Percentiles rank a stretch among this genome's conserved stretches.
These are phyloP conservation scores for Nematolebias whitei DNA, from an alignment of 2,113 vertebrate species.

Conservation along the genomic window DNA sequence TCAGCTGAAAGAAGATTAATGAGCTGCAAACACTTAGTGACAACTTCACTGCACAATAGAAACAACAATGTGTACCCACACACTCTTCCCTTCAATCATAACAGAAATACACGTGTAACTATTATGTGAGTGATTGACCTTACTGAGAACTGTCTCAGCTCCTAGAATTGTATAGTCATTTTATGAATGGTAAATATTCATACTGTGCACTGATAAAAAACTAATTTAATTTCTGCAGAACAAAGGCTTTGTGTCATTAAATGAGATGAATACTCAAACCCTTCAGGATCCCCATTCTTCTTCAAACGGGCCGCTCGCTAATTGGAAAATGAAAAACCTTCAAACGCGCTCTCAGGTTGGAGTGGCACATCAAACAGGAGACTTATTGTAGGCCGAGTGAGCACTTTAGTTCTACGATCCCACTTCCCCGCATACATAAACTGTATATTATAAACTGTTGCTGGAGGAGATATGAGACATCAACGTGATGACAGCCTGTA, in stretches of 20 bases:
- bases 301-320: slow-evolving; percentile 65
- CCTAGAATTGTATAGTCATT: background rate
- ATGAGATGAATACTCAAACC: slow-evolving; percentile 46
- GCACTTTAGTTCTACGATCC: slow-evolving; percentile 21
- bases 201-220: slow-evolving; percentile 20
- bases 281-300: slow-evolving; percentile 40
- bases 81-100: slow-evolving; percentile 1
- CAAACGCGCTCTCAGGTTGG: slow-evolving; percentile 58
- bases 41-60: background rate
- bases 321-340: slow-evolving; percentile 64
- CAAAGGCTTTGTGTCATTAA: slow-evolving; percentile 36
- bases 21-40: background rate
- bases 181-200: slow-evolving; percentile 17
- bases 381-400: slow-evolving; percentile 20
- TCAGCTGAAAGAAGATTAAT: slow-evolving; percentile 10
- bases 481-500: too few species aligned
- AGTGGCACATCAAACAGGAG: slow-evolving; percentile 53
- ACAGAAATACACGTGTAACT: slow-evolving; percentile 31
- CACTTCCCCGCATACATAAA: slow-evolving; percentile 29
- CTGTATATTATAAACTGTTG: slow-evolving; percentile 8
- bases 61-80: slow-evolving; percentile 13
- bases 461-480: slow-evolving; percentile 35
- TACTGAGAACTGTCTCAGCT: slow-evolving; percentile 15
- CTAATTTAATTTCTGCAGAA: slow-evolving; percentile 27
- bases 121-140: slow-evolving; percentile 23